A percentile compares a stretch with the other conserved stretches of the same genome.
These are phyloP conservation scores for Cheiracanthium punctorium DNA, from an alignment of 2,888 invertebrate species.

Conservation along the genomic window DNA sequence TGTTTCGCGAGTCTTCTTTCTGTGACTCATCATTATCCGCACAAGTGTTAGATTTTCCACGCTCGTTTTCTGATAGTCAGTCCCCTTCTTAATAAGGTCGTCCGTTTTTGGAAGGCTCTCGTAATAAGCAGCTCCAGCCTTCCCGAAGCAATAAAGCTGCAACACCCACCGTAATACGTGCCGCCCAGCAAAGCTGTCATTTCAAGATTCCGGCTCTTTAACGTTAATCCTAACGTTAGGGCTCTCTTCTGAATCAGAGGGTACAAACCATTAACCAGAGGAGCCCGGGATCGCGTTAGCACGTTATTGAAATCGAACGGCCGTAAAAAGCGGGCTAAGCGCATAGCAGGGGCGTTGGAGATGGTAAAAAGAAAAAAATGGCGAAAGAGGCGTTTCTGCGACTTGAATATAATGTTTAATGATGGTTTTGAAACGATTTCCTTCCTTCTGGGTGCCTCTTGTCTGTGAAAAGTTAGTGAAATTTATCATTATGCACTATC, in stretches of 20 bases:
- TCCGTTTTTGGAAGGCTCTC: background rate
- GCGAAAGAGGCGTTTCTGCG: too few relatives aligned
- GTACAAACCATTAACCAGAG: background rate
- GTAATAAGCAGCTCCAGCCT: background rate
- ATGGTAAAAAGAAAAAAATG: background rate
- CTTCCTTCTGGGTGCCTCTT: too few relatives aligned
- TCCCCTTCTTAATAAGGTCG: conserved; percentile 9
- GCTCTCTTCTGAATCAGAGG: background rate
- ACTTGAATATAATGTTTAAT: too few relatives aligned
- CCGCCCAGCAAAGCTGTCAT: conserved; percentile 3
- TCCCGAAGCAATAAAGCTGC: conserved; percentile 3
- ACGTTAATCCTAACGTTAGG: background rate
- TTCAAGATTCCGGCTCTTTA: background rate
- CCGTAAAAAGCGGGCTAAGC: background rate
- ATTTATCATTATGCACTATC: too few relatives aligned
- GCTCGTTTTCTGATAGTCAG: background rate
- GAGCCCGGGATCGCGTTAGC: background rate
- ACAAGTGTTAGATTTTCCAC: too few relatives aligned
- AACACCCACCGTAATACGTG: conserved; percentile 6
- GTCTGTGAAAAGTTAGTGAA: too few relatives aligned
- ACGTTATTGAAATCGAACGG: background rate
- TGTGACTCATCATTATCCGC: too few relatives aligned
- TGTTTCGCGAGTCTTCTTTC: too few relatives aligned
- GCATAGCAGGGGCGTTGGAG: background rate
- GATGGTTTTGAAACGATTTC: too few relatives aligned